These are phyloP conservation scores for Limnephilus lunatus DNA, from an alignment of 2,888 invertebrate species.

Conservation along the genomic window DNA sequence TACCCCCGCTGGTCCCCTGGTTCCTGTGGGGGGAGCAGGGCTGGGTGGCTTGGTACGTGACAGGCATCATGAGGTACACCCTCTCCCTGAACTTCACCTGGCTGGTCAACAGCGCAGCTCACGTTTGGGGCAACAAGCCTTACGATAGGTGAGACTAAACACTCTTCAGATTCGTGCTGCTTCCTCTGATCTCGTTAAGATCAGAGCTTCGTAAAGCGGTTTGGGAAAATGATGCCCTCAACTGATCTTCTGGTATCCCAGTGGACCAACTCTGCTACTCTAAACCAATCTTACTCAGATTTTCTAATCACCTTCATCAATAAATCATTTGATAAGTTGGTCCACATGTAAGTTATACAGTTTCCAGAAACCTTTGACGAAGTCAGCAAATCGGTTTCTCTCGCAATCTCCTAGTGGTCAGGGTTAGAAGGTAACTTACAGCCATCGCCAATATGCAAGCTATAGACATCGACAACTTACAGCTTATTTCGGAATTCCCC, in stretches of 20 bases:
- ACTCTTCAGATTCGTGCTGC: not conserved
- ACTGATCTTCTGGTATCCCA: not conserved
- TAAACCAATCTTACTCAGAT: not conserved
- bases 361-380: too few species aligned
- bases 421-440: not conserved
- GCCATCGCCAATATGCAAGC: not conserved
- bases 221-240: not conserved
- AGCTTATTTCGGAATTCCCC: not conserved
- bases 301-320: not conserved
- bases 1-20: conserved; percentile 85
- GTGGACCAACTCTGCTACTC: not conserved
- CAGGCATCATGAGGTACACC: conserved; percentile 83
- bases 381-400: too few species aligned
- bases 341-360: not conserved
- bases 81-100: conserved; percentile 89
- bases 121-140: conserved; percentile 85
- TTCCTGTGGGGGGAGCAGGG: conserved; percentile 83
- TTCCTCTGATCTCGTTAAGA: not conserved
- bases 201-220: too few species aligned
- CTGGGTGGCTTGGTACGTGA: conserved; percentile 68
- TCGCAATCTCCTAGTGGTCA: too few species aligned
- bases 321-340: not conserved
- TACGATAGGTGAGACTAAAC: conserved; percentile 81
- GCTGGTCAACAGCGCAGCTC: conserved; percentile 93
- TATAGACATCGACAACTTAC: not conserved